Conservation (phyloP, 2,113 vertebrate genomes). For the Numenius arquata region DNA sequence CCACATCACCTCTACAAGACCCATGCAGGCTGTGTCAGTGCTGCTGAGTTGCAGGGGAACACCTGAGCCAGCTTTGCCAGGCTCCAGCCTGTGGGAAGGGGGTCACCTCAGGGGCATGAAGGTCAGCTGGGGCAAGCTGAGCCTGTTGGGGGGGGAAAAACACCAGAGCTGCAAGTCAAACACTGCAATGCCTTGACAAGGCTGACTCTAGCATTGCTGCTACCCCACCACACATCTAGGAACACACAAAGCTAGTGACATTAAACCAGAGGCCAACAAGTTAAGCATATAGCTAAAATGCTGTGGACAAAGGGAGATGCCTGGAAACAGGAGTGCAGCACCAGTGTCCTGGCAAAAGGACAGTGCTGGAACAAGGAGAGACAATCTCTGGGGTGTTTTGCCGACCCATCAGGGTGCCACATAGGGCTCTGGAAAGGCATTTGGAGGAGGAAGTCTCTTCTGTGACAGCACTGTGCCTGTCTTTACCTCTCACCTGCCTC, state of each 20-base stretch:
- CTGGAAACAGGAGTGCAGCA: background rate
- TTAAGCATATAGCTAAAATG: background rate
- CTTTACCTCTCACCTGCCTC: background rate
- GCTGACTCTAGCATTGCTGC: background rate
- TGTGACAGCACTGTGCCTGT: background rate
- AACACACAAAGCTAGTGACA: fast-evolving
- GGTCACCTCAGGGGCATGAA: background rate
- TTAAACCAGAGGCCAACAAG: background rate
- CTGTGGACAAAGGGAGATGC: background rate
- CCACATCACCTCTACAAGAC: background rate
- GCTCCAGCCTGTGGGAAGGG: background rate
- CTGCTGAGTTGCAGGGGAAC: background rate
- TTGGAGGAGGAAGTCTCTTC: background rate
- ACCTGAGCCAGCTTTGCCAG: background rate
- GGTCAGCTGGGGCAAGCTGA: background rate
- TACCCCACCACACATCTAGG: background rate
- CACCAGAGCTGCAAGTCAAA: background rate
- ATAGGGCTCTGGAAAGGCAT: background rate
- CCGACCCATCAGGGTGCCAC: background rate
- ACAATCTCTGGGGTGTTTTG: background rate
- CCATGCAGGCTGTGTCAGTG: background rate
- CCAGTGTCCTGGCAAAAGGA: background rate
- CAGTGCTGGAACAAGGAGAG: background rate
- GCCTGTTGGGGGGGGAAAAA: background rate
- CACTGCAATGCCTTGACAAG: background rate